These are phyloP conservation scores for Eumacrocentrus americanus DNA, from an alignment of 2,888 invertebrate species.

Conservation along the genomic window DNA sequence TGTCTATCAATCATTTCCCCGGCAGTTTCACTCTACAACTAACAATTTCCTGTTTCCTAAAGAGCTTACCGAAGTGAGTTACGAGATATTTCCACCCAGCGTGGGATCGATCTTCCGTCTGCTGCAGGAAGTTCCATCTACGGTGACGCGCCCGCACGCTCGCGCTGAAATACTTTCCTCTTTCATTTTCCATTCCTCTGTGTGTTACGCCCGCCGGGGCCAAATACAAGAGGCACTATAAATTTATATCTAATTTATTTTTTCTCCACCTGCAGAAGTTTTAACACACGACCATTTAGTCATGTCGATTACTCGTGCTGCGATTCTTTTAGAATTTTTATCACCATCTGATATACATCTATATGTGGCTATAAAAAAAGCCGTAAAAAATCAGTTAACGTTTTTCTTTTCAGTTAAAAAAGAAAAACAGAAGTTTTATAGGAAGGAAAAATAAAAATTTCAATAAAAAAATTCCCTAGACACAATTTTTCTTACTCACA, in stretches of 20 bases:
- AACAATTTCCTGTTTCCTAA: conserved; percentile 60
- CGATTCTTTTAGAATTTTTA: not conserved
- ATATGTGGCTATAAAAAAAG: not conserved
- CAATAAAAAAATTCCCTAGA: too few species aligned
- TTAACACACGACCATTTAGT: conserved; percentile 7
- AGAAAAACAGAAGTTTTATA: too few species aligned
- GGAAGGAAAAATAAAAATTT: too few species aligned
- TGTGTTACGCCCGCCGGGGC: conserved; percentile 15
- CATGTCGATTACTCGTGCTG: not conserved
- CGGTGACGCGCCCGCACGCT: conserved; percentile 31
- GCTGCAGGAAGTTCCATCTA: conserved; percentile 46
- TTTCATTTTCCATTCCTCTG: conserved; percentile 37
- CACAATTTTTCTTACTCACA: too few species aligned
- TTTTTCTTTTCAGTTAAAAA: too few species aligned
- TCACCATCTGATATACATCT: not conserved
- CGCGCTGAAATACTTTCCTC: conserved; percentile 41
- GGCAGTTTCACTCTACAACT: conserved; percentile 48
- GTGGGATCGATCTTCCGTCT: conserved; percentile 51
- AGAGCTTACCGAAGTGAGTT: conserved; percentile 57
- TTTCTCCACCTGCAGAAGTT: conserved; percentile 4
- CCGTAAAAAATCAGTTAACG: not conserved
- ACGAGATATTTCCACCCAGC: conserved; percentile 54
- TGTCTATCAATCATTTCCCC: conserved; percentile 52
- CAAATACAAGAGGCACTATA: conserved; percentile 21
- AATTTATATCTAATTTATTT: conserved; percentile 29